Percentiles rank a stretch among this genome's conserved stretches.
Conservation (phyloP, 2,113 vertebrate species). For the Caranx melampygus region DNA sequence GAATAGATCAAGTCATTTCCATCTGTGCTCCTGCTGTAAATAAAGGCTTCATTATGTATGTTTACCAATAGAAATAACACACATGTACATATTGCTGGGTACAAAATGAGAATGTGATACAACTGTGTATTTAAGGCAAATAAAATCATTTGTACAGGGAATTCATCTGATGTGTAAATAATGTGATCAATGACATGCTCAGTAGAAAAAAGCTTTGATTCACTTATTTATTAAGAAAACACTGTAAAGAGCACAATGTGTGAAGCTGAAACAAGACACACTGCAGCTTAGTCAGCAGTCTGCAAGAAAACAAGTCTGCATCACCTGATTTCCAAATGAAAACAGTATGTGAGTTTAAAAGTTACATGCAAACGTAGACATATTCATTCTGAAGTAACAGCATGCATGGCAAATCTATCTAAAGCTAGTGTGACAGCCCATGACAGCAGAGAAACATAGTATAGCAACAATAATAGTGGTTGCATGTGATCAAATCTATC, state of each 20-base stretch:
- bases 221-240: constrained; percentile 53
- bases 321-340: background rate
- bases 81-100: constrained; percentile 22
- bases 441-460: background rate
- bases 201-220: constrained; percentile 12
- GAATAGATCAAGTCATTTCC: background rate
- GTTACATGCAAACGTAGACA: background rate
- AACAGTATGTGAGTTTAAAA: background rate
- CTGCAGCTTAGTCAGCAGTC: background rate
- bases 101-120: constrained; percentile 15
- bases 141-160: constrained; percentile 30
- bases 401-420: constrained; percentile 27
- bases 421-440: background rate
- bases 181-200: background rate
- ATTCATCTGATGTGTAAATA: background rate
- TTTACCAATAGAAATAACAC: background rate
- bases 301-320: background rate
- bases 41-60: constrained; percentile 25
- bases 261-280: constrained; percentile 10
- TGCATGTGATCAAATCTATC: constrained; percentile 6
- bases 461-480: background rate
- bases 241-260: constrained; percentile 8
- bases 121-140: constrained; percentile 38
- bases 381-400: background rate
- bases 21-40: constrained; percentile 34